These are phyloP conservation scores for Drosophila miranda DNA, from an alignment of 1,140 invertebrate species.

Conservation along the genomic window DNA sequence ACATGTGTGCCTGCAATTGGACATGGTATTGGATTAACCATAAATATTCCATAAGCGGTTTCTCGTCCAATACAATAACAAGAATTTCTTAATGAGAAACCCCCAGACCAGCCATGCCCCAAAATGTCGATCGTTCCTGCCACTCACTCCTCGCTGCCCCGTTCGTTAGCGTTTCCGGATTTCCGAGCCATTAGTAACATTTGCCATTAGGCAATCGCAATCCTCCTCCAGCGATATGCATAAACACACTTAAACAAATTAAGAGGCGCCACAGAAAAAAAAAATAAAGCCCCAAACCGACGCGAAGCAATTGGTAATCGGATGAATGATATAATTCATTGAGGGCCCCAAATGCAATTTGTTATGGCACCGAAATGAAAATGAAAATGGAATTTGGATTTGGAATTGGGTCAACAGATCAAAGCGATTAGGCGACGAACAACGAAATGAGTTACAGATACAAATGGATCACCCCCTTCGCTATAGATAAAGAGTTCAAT, in stretches of 20 bases:
- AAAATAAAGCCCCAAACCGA: conserved; percentile 39
- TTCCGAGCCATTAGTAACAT: conserved; percentile 54
- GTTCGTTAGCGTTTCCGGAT: conserved; percentile 44
- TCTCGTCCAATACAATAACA: background rate
- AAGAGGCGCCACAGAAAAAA: conserved; percentile 62
- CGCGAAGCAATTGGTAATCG: conserved; percentile 56
- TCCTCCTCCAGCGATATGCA: conserved; percentile 37
- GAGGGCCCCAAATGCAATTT: conserved; percentile 69
- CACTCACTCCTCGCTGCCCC: conserved; percentile 1
- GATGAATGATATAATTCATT: conserved; percentile 74
- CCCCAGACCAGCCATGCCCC: conserved; percentile 1
- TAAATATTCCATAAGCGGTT: too few species aligned
- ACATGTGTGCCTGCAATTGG: too few species aligned
- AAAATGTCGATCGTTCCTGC: conserved; percentile 27
- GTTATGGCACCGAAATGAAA: conserved; percentile 57
- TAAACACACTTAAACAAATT: conserved; percentile 61
- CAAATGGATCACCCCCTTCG: background rate
- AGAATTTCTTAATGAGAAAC: conserved; percentile 18
- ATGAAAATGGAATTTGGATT: background rate
- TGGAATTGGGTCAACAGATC: conserved; percentile 70
- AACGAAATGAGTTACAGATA: conserved; percentile 47
- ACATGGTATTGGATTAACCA: too few species aligned
- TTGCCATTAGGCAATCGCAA: conserved; percentile 51
- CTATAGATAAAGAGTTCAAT: conserved; percentile 36
- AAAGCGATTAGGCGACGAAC: conserved; percentile 70